phyloP scores from a whole-genome alignment of 2,888 invertebrate genomes.

The Spilarctia lutea region DNA sequence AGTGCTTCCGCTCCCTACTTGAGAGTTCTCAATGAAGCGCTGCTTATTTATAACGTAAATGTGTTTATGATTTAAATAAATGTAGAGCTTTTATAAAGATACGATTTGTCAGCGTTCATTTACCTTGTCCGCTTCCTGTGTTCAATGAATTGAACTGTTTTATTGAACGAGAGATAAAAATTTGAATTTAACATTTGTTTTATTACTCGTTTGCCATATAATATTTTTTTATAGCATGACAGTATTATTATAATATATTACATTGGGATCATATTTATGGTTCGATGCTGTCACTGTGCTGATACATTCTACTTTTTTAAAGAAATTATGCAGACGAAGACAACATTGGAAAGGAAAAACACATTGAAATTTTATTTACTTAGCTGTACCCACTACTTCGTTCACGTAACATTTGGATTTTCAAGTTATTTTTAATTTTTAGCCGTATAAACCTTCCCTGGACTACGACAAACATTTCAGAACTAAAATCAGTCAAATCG shows the following conservation, averaged over 20 bases:
- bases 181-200: constrained; percentile 17
- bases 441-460: no score
- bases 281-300: not conserved
- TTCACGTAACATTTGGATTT: no score
- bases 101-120: constrained; percentile 49
- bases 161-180: constrained; percentile 23
- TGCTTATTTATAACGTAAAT: constrained; percentile 69
- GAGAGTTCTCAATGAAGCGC: constrained; percentile 79
- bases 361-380: not conserved
- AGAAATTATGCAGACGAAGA: not conserved
- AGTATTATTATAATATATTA: constrained; percentile 13
- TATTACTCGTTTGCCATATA: constrained; percentile 24
- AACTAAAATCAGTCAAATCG: no score
- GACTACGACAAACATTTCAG: no score
- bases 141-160: constrained; percentile 33
- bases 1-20: constrained; percentile 83
- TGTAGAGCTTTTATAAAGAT: constrained; percentile 48
- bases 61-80: constrained; percentile 60
- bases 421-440: no score
- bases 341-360: not conserved
- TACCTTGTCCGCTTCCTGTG: constrained; percentile 43
- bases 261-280: constrained; percentile 7
- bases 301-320: not conserved
- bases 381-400: no score
- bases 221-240: constrained; percentile 13